A percentile compares a stretch with the other conserved stretches of the same genome.
Evolutionary conservation across 2,797 vertebrate genomes (phyloP).

Genomic region (Tiaroga cobitis): DNA sequence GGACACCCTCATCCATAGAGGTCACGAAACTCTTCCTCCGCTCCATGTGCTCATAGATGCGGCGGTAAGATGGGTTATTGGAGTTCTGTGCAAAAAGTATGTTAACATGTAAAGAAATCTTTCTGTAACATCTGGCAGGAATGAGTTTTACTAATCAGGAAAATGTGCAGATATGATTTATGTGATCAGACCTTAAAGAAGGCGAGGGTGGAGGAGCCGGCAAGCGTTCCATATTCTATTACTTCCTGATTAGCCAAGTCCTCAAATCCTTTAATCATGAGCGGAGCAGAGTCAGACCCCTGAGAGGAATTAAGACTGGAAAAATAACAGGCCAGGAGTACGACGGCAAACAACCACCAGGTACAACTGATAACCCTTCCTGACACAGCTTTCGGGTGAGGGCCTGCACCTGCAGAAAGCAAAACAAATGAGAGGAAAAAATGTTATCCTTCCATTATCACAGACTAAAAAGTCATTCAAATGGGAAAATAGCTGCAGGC

Average conservation of each 20-base stretch:
- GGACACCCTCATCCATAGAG: slow-evolving; percentile 85
- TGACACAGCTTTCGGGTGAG: slow-evolving; percentile 84
- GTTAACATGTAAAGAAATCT: background rate
- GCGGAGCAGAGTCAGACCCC: slow-evolving; percentile 73
- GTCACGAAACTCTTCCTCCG: slow-evolving; percentile 81
- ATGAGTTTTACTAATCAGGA: background rate
- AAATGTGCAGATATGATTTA: background rate
- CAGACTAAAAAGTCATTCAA: background rate
- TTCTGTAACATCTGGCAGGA: background rate
- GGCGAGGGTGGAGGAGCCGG: slow-evolving; percentile 83
- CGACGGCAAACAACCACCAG: slow-evolving; percentile 89
- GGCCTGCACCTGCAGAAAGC: slow-evolving; percentile 79
- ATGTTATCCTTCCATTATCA: background rate
- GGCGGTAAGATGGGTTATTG: slow-evolving; percentile 83
- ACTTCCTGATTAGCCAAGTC: slow-evolving; percentile 87
- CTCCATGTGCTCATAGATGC: slow-evolving; percentile 90
- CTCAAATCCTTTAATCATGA: slow-evolving; percentile 84
- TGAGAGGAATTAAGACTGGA: slow-evolving; percentile 83
- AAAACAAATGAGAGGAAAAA: slow-evolving; percentile 4
- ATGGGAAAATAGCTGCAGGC: background rate
- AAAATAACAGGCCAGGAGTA: slow-evolving; percentile 86
- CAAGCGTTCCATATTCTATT: slow-evolving; percentile 85
- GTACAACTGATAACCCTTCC: slow-evolving; percentile 82
- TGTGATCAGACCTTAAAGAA: slow-evolving; percentile 84
- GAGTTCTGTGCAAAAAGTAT: slow-evolving; percentile 77